Conservation (phyloP, 2,797 vertebrate species). For the Otus scops region DNA sequence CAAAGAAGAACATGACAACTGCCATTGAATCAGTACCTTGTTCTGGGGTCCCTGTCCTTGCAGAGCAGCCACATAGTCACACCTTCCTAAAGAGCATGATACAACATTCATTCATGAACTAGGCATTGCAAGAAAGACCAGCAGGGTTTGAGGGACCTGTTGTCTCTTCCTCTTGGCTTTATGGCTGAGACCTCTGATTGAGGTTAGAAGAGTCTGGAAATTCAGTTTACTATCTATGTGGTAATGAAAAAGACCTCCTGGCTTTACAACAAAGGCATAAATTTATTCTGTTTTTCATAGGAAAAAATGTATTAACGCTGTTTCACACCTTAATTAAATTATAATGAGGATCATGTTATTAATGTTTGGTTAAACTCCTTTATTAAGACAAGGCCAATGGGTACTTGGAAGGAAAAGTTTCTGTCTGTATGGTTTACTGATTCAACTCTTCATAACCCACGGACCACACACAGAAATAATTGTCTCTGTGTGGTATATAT, state of each 20-base stretch:
- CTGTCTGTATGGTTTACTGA: neutral
- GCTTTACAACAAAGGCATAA: neutral
- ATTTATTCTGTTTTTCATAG: neutral
- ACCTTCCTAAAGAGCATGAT: neutral
- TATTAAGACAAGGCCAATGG: neutral
- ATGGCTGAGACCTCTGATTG: neutral
- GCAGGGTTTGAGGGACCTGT: neutral
- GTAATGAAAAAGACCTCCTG: neutral
- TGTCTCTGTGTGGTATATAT: neutral
- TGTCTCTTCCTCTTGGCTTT: neutral
- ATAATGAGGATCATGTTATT: neutral
- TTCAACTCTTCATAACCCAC: neutral
- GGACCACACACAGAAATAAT: neutral
- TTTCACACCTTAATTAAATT: neutral
- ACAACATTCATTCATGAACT: rapidly evolving
- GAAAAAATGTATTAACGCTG: neutral
- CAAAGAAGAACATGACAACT: neutral
- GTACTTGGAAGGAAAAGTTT: neutral
- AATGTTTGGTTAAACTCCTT: neutral
- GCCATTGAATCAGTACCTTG: neutral
- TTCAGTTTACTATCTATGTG: neutral
- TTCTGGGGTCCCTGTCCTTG: neutral
- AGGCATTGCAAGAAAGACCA: neutral
- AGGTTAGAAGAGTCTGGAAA: neutral
- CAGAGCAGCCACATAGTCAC: neutral